Conservation (phyloP, 1,140 invertebrate genomes). For the Tigriopus japonicus region DNA sequence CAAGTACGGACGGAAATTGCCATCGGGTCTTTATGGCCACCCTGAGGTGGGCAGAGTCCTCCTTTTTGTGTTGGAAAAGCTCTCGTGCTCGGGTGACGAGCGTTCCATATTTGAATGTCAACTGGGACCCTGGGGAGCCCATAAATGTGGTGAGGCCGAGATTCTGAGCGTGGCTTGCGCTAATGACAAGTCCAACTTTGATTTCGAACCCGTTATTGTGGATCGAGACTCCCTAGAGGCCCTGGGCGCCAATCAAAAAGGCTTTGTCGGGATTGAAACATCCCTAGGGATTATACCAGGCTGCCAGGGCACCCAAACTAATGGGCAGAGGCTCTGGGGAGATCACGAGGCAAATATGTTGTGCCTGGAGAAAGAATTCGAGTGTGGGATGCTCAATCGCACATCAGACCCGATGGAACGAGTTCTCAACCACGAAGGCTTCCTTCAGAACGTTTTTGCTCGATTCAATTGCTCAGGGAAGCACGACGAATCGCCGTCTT, state of each 20-base stretch:
- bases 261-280: too few species aligned
- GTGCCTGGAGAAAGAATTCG: not conserved
- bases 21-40: not conserved
- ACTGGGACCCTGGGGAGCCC: not conserved
- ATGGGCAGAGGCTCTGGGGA: not conserved
- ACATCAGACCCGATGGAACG: not conserved
- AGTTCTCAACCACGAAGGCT: too few species aligned
- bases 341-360: not conserved
- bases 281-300: too few species aligned
- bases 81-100: not conserved
- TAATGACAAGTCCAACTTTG: too few species aligned
- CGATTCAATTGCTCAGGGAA: too few species aligned
- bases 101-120: constrained; percentile 4
- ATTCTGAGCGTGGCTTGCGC: too few species aligned
- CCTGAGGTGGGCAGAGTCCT: not conserved
- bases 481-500: too few species aligned
- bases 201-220: too few species aligned
- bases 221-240: too few species aligned
- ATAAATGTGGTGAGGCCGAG: not conserved
- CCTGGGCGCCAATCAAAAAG: too few species aligned
- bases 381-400: constrained; percentile 4
- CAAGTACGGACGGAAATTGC: not conserved
- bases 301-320: too few species aligned
- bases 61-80: constrained; percentile 8
- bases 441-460: too few species aligned